Percentiles rank a stretch among this genome's conserved stretches.
Conservation (phyloP, 1,140 invertebrate genomes). For the Lepidurus apus region DNA sequence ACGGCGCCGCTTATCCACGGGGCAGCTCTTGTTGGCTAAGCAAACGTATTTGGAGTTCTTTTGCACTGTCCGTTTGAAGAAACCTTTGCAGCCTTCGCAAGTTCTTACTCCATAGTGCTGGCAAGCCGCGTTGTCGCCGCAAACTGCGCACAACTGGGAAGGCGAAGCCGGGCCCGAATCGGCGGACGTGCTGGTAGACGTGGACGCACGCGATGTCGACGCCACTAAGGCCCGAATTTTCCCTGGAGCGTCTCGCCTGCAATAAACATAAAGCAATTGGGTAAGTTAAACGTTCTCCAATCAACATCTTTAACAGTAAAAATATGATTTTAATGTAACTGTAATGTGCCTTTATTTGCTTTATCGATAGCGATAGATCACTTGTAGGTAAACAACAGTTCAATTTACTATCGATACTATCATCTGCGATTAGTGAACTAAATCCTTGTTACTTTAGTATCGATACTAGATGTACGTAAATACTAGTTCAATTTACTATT, state of each 20-base stretch:
- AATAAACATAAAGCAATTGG: neutral
- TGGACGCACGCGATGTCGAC: slow-evolving; percentile 41
- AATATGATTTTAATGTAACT: too few species aligned
- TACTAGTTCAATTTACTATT: too few species aligned
- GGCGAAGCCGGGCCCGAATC: slow-evolving; percentile 62
- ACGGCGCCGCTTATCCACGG: slow-evolving; percentile 93
- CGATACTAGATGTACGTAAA: too few species aligned
- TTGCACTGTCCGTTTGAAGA: slow-evolving; percentile 94
- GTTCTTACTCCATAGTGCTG: slow-evolving; percentile 98
- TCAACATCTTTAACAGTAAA: too few species aligned
- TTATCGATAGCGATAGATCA: too few species aligned
- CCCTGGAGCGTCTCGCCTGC: slow-evolving; percentile 32
- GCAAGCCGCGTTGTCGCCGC: slow-evolving; percentile 95
- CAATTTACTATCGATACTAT: too few species aligned
- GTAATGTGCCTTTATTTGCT: too few species aligned
- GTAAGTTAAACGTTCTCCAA: too few species aligned
- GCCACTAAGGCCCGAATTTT: slow-evolving; percentile 35
- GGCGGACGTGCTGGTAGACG: slow-evolving; percentile 46
- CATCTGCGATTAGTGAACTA: too few species aligned
- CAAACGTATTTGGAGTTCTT: slow-evolving; percentile 99
- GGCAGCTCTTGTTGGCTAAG: slow-evolving; percentile 92
- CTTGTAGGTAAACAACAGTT: too few species aligned
- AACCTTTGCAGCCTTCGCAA: slow-evolving; percentile 95
- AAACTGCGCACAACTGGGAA: slow-evolving; percentile 92
- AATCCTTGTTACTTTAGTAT: too few species aligned